phyloP scores from a whole-genome alignment of 2,888 invertebrate species.

The Beris chalybata region DNA sequence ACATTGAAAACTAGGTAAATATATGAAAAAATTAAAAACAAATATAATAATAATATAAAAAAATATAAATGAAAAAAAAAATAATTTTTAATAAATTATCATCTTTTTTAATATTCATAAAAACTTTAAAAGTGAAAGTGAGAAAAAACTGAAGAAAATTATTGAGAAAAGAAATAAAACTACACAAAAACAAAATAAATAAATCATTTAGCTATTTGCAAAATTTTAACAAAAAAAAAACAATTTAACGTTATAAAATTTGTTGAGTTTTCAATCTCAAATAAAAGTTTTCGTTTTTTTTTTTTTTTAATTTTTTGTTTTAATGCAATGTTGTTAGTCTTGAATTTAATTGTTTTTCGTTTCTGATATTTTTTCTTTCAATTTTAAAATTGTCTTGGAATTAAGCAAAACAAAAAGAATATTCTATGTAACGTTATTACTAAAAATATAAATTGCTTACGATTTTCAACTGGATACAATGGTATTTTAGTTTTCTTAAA shows the following conservation, averaged over 20 bases:
- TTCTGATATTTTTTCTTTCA: background rate
- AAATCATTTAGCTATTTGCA: slow-evolving; percentile 11
- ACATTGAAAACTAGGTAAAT: slow-evolving; percentile 29
- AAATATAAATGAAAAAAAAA: slow-evolving; percentile 15
- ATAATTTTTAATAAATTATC: slow-evolving; percentile 25
- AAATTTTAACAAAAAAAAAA: slow-evolving; percentile 8
- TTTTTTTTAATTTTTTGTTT: too few relatives aligned
- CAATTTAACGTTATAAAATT: background rate
- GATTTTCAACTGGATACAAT: slow-evolving; percentile 22
- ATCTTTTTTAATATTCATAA: slow-evolving; percentile 25
- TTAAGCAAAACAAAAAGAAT: slow-evolving; percentile 10
- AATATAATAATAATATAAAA: slow-evolving; percentile 5
- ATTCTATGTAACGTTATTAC: slow-evolving; percentile 32
- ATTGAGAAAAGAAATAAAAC: slow-evolving; percentile 28
- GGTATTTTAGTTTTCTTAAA: background rate
- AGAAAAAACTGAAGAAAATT: slow-evolving; percentile 19
- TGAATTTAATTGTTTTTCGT: background rate
- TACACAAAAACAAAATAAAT: slow-evolving; percentile 1
- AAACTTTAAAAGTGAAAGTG: slow-evolving; percentile 13
- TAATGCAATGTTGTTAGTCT: background rate
- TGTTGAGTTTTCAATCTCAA: background rate
- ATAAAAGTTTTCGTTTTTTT: too few relatives aligned
- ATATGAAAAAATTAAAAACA: slow-evolving; percentile 26
- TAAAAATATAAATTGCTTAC: slow-evolving; percentile 32
- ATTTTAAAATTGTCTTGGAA: background rate